Evolutionary conservation across 2,888 invertebrate species (phyloP), one percentile per base, ranked within the genome.

Genomic region (Megalurothrips usitatus): DNA sequence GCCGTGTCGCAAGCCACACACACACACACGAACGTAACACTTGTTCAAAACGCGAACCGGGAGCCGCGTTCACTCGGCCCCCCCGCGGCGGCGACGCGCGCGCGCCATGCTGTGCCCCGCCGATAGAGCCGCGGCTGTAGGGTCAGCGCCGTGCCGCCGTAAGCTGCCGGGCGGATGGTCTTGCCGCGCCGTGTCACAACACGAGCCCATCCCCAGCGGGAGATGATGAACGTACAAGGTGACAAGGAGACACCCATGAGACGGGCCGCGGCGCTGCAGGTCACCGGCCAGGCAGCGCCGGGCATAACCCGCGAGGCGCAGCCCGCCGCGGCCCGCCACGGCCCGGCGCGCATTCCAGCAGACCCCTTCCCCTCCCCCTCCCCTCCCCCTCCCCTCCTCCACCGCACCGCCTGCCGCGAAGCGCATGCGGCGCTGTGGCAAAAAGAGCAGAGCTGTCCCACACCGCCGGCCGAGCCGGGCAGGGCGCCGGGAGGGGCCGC

Each of bases 371-470:
- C 12, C 14, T 17, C 58, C 58, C 58, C 58, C 58, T n/a, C 14
- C 52, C 52, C 1, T 17, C 52, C 9, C 9, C n/a, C n/a, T n/a
- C 52, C 52, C 17, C 52, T 52, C 52, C 52, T 52, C 52, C 14
- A 17, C 9, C n/a, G n/a, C 34, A 43, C 34, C 34, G 2, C 34
- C 34, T 43, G 34, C 34, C 6, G 34, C 34, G n/a, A n/a, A 43
- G 34, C 34, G 34, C 34, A 43, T 43, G n/a, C n/a, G 34, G 34
- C 34, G 34, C 34, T 43, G 34, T 58, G 23, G 68, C 68, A 75
- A 75, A 75, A 75, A 75, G 68, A 75, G 68, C 68, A 75, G 26
- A 23, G 68, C 68, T 75, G 68, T 75, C 68, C 68, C 68, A 75
- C 68, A 75, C 23, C 68, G 68, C 68, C 19, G 14, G 34, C 34